Percentiles rank a stretch among this genome's conserved stretches.
These are phyloP conservation scores for Drosophila biarmipes DNA, from an alignment of 1,140 invertebrate genomes.

Conservation along the genomic window DNA sequence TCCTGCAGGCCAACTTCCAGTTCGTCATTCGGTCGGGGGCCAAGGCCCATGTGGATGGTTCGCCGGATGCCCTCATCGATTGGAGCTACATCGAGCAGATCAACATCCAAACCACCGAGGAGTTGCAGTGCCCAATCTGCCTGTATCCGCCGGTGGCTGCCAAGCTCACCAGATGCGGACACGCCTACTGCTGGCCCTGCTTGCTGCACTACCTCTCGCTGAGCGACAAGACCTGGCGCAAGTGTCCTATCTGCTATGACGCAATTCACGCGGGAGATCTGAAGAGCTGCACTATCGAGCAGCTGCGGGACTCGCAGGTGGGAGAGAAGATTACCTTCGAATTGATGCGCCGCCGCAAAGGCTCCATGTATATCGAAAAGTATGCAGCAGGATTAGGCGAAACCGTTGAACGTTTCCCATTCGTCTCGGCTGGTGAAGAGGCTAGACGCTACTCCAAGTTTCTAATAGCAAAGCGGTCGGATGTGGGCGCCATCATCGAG, in stretches of 20 bases:
- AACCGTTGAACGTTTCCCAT: slow-evolving; percentile 54
- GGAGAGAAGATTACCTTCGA: slow-evolving; percentile 91
- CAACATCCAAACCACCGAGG: slow-evolving; percentile 89
- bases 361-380: slow-evolving; percentile 90
- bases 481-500: slow-evolving; percentile 89
- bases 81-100: slow-evolving; percentile 97
- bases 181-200: slow-evolving; percentile 98
- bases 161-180: slow-evolving; percentile 97
- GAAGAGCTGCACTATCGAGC: slow-evolving; percentile 85
- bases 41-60: slow-evolving; percentile 88
- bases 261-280: slow-evolving; percentile 86
- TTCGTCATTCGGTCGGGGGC: slow-evolving; percentile 94
- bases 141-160: slow-evolving; percentile 92
- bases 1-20: slow-evolving; percentile 97
- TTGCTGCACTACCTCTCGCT: slow-evolving; percentile 96
- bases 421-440: slow-evolving; percentile 82
- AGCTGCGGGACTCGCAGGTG: slow-evolving; percentile 86
- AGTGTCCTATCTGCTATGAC: slow-evolving; percentile 95
- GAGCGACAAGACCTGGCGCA: slow-evolving; percentile 90
- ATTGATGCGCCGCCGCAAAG: slow-evolving; percentile 94
- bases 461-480: slow-evolving; percentile 88
- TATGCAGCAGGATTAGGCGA: slow-evolving; percentile 22
- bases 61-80: slow-evolving; percentile 94
- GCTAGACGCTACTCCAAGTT: slow-evolving; percentile 90
- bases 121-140: slow-evolving; percentile 95